Evolutionary conservation across 2,113 vertebrate genomes (phyloP).

Genomic region (Notarius lentiginosus): DNA sequence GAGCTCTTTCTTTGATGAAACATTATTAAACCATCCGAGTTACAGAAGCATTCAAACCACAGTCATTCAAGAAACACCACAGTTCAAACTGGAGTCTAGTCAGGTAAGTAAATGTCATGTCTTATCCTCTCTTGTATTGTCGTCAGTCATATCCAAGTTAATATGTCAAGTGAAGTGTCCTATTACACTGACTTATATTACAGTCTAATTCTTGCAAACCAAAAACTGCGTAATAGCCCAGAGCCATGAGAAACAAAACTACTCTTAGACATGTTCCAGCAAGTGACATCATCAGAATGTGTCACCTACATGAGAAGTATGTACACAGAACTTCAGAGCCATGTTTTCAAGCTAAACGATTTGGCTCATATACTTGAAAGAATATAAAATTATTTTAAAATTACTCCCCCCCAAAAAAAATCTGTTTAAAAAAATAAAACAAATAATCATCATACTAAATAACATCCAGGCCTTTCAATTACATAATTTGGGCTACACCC

Average conservation of each 20-base stretch:
- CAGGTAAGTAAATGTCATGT: not conserved
- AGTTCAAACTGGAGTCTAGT: not conserved
- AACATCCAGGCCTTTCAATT: no score
- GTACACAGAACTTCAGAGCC: not conserved
- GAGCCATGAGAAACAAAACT: constrained; percentile 13
- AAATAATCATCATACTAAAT: not conserved
- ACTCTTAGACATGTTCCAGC: constrained; percentile 8
- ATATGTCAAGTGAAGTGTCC: constrained; percentile 16
- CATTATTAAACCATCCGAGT: not conserved
- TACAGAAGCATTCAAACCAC: not conserved
- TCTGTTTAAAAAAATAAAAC: no score
- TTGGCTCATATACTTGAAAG: no score
- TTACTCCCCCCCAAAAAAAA: not conserved
- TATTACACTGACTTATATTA: constrained; percentile 16
- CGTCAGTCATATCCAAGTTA: not conserved
- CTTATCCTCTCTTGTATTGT: not conserved
- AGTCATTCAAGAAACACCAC: not conserved
- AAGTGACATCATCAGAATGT: constrained; percentile 18
- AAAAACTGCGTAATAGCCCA: constrained; percentile 7
- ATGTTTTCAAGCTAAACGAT: not conserved
- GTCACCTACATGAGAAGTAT: constrained; percentile 1
- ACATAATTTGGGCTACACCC: no score
- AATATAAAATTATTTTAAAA: not conserved
- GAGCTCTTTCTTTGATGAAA: not conserved
- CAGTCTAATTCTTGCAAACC: not conserved